Base-by-base conservation (phyloP, 1,140 invertebrate species). In the Acyrthosiphon pisum region DNA sequence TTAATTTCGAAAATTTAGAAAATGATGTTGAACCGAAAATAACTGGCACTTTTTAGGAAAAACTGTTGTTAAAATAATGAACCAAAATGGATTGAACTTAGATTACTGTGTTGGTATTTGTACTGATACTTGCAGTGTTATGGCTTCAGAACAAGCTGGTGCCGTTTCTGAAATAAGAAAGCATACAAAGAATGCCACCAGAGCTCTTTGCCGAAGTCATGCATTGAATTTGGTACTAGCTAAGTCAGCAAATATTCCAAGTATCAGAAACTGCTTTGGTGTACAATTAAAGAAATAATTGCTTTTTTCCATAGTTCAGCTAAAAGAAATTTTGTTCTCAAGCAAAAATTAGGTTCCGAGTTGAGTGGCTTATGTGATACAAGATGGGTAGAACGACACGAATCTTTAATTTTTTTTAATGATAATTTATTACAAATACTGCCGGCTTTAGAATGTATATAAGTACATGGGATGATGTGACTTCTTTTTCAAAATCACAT, bases 211-310 rank as follows among this genome's bases (percentile, higher is more conserved):
- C 11, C 46, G 41, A 87, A 87, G 46, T 87, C 86, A 88, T 41
- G 30, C 44, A 37, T 35, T 88, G 0, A 88, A 88, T 88, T 88
- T 88, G 41, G 48, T 30, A 37, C 4, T 88, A 88, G 35, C 48
- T 48, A 88, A 88, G 87, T 46, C 44, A 44, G 48, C 44, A 48
- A 48, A 46, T 46, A 41, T 88, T 46, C 18, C 44, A 41, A 53
- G 44, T 53, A 7, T 88, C 1, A 88, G 46, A 56, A 89, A 89
- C 35, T 48, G 46, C 35, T 89, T 48, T 89, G 46, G n/a, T n/a
- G 87, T 56, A 56, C 41, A 89, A 89, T 89, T 48, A 89, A 48
- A 50, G 87, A 89, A 90, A 90, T 90, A 90, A 90, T 90, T 56
- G 53, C n/a, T 37, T 90, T 90, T 53, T 50, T 90, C 26, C 46